Conservation (phyloP, 23 tunicate species). For the Aplidium turbinatum region DNA sequence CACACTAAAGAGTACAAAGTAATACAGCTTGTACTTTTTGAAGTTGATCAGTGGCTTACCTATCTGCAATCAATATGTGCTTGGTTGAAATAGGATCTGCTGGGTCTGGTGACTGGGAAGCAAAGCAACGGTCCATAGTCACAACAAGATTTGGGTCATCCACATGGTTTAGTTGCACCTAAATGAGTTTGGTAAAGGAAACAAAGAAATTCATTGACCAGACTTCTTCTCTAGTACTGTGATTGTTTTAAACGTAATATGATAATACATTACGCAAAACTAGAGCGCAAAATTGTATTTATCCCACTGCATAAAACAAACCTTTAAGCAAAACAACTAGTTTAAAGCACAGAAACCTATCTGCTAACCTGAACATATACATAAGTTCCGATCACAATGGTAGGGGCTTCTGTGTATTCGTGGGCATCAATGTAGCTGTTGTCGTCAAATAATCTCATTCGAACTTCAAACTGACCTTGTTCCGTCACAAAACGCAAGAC, state of each 20-base stretch:
- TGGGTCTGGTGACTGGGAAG: slow-evolving; percentile 94
- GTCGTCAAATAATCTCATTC: slow-evolving; percentile 85
- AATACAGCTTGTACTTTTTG: too few species aligned
- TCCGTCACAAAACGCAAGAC: slow-evolving; percentile 74
- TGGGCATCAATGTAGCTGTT: slow-evolving; percentile 51
- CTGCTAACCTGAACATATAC: slow-evolving; percentile 91
- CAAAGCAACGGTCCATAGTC: slow-evolving; percentile 87
- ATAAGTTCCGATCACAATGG: slow-evolving; percentile 71
- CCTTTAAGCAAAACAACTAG: too few species aligned
- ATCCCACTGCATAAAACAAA: too few species aligned
- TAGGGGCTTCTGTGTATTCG: slow-evolving; percentile 77
- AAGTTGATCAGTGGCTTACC: too few species aligned
- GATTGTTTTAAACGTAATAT: too few species aligned
- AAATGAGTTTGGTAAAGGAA: too few species aligned
- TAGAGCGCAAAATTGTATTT: too few species aligned
- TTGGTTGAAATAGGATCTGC: slow-evolving; percentile 89
- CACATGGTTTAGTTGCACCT: slow-evolving; percentile 76
- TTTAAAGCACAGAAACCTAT: too few species aligned
- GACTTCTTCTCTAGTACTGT: too few species aligned
- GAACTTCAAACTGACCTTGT: slow-evolving; percentile 81
- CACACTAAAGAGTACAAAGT: too few species aligned
- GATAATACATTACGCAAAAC: too few species aligned
- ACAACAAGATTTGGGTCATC: slow-evolving; percentile 70
- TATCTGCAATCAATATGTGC: slow-evolving; percentile 78
- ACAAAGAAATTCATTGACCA: too few species aligned